Conservation (phyloP, 1,140 invertebrate genomes). For the Colletes latitarsis region DNA sequence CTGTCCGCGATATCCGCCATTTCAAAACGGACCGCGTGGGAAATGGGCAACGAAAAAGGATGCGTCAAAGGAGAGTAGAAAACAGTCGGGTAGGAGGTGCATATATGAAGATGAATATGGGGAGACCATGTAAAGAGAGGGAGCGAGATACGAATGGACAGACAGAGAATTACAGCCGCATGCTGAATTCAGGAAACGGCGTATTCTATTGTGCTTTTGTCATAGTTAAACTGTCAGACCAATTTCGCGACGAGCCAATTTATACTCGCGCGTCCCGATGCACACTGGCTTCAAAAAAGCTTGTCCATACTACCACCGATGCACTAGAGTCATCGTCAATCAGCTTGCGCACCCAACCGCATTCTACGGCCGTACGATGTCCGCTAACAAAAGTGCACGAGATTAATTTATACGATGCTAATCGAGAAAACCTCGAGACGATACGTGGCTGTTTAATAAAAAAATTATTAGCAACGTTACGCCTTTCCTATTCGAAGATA, state of each 20-base stretch:
- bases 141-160: constrained; percentile 52
- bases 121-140: constrained; percentile 59
- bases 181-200: constrained; percentile 78
- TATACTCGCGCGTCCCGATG: constrained; percentile 64
- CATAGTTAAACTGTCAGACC: constrained; percentile 81
- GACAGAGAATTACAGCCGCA: constrained; percentile 74
- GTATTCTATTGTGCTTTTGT: constrained; percentile 81
- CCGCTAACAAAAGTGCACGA: too few relatives aligned
- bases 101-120: constrained; percentile 13
- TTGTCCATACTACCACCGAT: too few relatives aligned
- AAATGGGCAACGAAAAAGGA: constrained; percentile 65
- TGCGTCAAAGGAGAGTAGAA: constrained; percentile 38
- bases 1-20: constrained; percentile 79
- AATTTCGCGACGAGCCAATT: constrained; percentile 75
- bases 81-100: constrained; percentile 19
- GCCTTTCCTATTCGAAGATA: too few relatives aligned
- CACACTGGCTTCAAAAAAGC: neutral
- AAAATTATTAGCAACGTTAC: too few relatives aligned
- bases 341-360: neutral
- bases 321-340: too few relatives aligned
- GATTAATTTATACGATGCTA: too few relatives aligned
- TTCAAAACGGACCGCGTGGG: constrained; percentile 69
- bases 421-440: too few relatives aligned
- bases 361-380: too few relatives aligned
- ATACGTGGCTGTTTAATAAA: too few relatives aligned